phyloP scores from a whole-genome alignment of 2,797 vertebrate species.

The Euthynnus affinis region DNA sequence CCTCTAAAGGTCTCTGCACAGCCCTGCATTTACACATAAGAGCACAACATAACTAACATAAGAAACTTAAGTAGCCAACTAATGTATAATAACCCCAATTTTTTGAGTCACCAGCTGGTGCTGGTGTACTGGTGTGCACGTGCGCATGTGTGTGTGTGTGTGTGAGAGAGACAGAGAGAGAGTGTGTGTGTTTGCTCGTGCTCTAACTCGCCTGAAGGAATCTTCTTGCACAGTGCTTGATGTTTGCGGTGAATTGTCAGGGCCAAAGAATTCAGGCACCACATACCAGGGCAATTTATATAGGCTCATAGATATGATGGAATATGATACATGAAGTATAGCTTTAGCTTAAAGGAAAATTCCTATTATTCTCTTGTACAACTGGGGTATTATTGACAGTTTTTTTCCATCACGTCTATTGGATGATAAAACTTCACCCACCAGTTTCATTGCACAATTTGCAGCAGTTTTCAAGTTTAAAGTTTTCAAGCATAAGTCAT shows the following conservation, averaged over 20 bases:
- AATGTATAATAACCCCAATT: no score
- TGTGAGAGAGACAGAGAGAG: neutral
- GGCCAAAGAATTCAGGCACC: slow-evolving; percentile 34
- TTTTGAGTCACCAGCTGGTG: no score
- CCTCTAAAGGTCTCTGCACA: no score
- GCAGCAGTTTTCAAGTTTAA: no score
- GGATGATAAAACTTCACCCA: neutral
- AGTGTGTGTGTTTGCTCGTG: slow-evolving; percentile 15
- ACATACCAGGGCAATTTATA: slow-evolving; percentile 54
- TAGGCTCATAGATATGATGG: neutral
- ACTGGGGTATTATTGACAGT: neutral
- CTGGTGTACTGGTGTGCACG: no score
- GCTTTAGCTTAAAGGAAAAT: neutral
- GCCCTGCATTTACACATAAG: no score
- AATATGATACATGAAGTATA: slow-evolving; percentile 12
- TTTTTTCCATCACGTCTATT: neutral
- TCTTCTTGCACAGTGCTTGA: slow-evolving; percentile 21
- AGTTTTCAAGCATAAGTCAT: no score
- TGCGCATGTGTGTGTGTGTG: neutral
- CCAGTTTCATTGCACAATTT: neutral
- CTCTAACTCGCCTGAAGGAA: slow-evolving; percentile 54
- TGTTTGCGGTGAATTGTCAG: slow-evolving; percentile 41
- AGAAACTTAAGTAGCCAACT: no score
- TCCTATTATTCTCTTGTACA: neutral
- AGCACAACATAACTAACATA: no score